These are phyloP conservation scores for Bombus impatiens DNA, from an alignment of 1,140 invertebrate species.

Conservation along the genomic window DNA sequence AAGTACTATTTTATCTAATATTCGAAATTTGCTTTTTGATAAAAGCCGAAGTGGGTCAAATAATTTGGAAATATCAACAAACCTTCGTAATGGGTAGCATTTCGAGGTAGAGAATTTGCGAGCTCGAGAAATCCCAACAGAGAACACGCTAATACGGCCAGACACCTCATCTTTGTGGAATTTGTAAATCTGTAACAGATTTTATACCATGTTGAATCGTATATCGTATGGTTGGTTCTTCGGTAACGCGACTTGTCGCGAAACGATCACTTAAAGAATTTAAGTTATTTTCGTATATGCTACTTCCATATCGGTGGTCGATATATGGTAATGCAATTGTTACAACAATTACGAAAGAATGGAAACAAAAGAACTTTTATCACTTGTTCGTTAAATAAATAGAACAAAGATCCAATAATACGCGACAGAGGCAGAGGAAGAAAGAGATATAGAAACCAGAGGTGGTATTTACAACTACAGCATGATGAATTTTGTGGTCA, in stretches of 20 bases:
- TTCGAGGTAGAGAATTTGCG: constrained; percentile 33
- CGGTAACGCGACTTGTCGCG: neutral
- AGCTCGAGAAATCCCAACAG: constrained; percentile 16
- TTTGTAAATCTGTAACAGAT: constrained; percentile 36
- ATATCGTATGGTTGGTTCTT: neutral
- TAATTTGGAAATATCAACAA: neutral
- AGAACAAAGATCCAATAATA: neutral
- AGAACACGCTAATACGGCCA: constrained; percentile 38
- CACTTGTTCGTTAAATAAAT: neutral
- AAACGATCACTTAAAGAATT: neutral
- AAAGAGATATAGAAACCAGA: no score
- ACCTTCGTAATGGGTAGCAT: constrained; percentile 67
- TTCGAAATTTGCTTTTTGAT: neutral
- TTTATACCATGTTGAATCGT: neutral
- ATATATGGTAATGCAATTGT: neutral
- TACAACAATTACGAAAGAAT: fast-evolving
- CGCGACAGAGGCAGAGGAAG: neutral
- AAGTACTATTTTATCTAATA: neutral
- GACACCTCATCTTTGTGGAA: constrained; percentile 42
- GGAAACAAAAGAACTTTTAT: neutral
- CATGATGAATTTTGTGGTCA: neutral
- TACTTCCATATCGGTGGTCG: neutral
- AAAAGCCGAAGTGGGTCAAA: no score
- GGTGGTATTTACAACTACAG: neutral
- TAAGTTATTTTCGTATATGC: neutral